Evolutionary conservation across 1,140 invertebrate species (phyloP), one percentile per base, ranked within the genome.

Genomic region (Leptestheria dahalacensis): DNA sequence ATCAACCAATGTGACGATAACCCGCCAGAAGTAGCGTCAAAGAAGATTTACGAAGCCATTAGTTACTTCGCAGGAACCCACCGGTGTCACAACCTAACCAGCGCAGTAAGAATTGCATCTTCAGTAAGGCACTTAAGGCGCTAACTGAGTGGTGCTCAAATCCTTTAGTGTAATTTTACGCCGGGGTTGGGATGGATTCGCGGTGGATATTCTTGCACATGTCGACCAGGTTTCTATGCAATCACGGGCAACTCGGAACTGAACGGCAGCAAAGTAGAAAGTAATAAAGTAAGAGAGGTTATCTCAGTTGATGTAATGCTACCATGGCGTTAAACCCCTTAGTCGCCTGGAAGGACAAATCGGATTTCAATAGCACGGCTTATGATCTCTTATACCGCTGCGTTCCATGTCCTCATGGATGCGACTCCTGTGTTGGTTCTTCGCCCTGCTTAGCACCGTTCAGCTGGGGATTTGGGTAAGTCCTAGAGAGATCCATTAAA

Each of bases 1-100:
- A 80, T 92, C 60, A 90, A 92, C 73, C 89, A 92, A 68, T 92
- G 89, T n/a, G n/a, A n/a, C 69, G 85, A 90, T 65, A 63, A 41
- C 23, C 24, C 24, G 28, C 24, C 24, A 15, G 15, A 24, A 10
- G 23, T 24, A 1, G 4, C 47, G 50, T 12, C 50, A 53, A 54
- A 2, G 49, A 25, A 24, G 28, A 33, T n/a, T n/a, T n/a, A 9
- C 25, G 15, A 6, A 41, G 15, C 33, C 15, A 23, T 83, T 62
- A 74, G 76, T 51, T 73, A 79, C 0, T 90, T 92, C 66, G 77
- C 82, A 62, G 84, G 85, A 61, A 86, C 87, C 1, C 88, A 91
- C 70, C 89, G 87, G 73, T 92, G 89, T 71, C 85, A 88, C 67
- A 71, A 80, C 63, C 82, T 82, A 56, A 86, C 86, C 71, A 76